Evolutionary conservation across 2,888 invertebrate species (phyloP).

Genomic region (Melolontha melolontha): DNA sequence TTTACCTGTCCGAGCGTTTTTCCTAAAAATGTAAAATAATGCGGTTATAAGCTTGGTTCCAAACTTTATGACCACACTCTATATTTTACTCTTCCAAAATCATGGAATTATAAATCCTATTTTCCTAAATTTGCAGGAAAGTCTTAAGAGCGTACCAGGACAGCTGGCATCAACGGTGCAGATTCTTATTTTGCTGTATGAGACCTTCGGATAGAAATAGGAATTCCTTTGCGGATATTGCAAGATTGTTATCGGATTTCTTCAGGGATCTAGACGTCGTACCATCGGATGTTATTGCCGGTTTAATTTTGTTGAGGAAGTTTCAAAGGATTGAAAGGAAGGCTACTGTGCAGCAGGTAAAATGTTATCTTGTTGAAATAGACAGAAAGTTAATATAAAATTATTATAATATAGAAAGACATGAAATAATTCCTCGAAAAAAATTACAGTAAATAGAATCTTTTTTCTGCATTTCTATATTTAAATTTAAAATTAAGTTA

Average conservation of each 20-base stretch:
- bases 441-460: too few species aligned
- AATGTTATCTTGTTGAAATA: constrained; percentile 4
- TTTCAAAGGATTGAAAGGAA: constrained; percentile 84
- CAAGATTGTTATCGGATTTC: constrained; percentile 85
- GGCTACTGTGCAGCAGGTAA: constrained; percentile 77
- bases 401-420: too few species aligned
- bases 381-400: background rate
- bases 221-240: constrained; percentile 88
- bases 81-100: background rate
- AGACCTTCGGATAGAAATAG: constrained; percentile 80
- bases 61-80: background rate
- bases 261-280: constrained; percentile 90
- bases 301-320: constrained; percentile 81
- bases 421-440: too few species aligned
- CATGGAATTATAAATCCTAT: background rate
- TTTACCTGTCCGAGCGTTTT: too few species aligned
- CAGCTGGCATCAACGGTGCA: constrained; percentile 88
- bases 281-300: constrained; percentile 88
- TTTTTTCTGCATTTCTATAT: too few species aligned
- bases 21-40: too few species aligned
- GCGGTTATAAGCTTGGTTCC: too few species aligned
- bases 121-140: constrained; percentile 72
- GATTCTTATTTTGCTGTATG: constrained; percentile 86
- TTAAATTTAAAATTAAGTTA: too few species aligned
- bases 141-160: constrained; percentile 88